Evolutionary conservation across 2,888 invertebrate species (phyloP).

Genomic region (Zootermopsis nevadensis): DNA sequence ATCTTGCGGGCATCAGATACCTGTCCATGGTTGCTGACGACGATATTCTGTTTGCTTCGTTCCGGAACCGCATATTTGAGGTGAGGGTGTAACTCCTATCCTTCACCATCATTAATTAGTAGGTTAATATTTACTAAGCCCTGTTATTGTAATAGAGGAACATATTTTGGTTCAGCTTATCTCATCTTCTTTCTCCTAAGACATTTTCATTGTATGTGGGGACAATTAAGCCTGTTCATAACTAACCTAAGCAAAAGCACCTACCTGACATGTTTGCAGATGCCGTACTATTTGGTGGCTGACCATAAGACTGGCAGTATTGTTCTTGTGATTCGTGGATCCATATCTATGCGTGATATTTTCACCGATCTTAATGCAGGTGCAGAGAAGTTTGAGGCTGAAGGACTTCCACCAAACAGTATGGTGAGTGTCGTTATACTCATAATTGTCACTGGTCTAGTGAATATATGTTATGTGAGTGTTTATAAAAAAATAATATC

Average conservation of each 20-base stretch:
- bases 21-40: slow-evolving; percentile 79
- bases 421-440: slow-evolving; percentile 61
- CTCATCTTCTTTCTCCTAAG: too few species aligned
- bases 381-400: slow-evolving; percentile 78
- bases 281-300: slow-evolving; percentile 87
- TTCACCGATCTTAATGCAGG: slow-evolving; percentile 86
- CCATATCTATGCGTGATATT: slow-evolving; percentile 85
- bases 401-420: slow-evolving; percentile 73
- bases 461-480: too few species aligned
- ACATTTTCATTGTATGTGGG: too few species aligned
- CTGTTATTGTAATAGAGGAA: too few species aligned
- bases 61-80: slow-evolving; percentile 87
- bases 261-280: slow-evolving; percentile 64
- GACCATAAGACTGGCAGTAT: slow-evolving; percentile 85
- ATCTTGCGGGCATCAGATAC: slow-evolving; percentile 85
- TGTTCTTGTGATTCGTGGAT: slow-evolving; percentile 86
- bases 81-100: slow-evolving; percentile 62
- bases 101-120: too few species aligned
- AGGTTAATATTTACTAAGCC: too few species aligned
- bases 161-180: too few species aligned
- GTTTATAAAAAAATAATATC: too few species aligned
- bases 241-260: too few species aligned
- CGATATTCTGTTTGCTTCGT: slow-evolving; percentile 87
- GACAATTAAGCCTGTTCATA: too few species aligned
- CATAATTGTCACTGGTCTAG: too few species aligned